These are phyloP conservation scores for Cenopis cana DNA, from an alignment of 2,888 invertebrate species.

Conservation along the genomic window DNA sequence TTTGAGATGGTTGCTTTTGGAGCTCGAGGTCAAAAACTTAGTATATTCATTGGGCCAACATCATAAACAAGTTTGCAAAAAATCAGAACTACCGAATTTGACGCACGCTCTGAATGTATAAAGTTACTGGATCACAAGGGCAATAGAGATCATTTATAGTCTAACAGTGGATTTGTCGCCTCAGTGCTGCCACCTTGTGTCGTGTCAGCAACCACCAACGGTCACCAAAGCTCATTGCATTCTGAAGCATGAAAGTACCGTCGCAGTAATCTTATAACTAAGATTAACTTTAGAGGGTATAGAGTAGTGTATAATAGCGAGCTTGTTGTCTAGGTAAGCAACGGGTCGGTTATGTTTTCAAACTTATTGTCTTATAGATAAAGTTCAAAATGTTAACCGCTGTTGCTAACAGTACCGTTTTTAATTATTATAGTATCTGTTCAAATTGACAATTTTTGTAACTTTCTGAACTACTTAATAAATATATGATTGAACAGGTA, in stretches of 20 bases:
- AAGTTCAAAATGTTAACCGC: conserved; percentile 39
- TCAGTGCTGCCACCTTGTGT: not conserved
- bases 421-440: conserved; percentile 1
- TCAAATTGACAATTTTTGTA: not conserved
- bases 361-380: conserved; percentile 25
- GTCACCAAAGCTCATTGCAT: conserved; percentile 50
- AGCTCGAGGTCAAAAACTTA: too few relatives aligned
- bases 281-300: conserved; percentile 80
- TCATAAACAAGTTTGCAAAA: too few relatives aligned
- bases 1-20: too few relatives aligned
- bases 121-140: too few relatives aligned
- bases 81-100: too few relatives aligned
- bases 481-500: conserved; percentile 7
- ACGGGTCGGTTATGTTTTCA: conserved; percentile 32
- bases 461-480: not conserved
- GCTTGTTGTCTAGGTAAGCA: conserved; percentile 45
- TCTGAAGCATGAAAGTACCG: conserved; percentile 62
- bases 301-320: conserved; percentile 54
- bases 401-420: conserved; percentile 6
- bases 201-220: conserved; percentile 24
- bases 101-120: too few relatives aligned
- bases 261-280: conserved; percentile 76
- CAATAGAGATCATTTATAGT: not conserved
- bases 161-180: not conserved
- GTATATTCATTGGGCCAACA: too few relatives aligned